Base-by-base conservation (phyloP, 2,888 invertebrate species). In the Lithosia quadra region DNA sequence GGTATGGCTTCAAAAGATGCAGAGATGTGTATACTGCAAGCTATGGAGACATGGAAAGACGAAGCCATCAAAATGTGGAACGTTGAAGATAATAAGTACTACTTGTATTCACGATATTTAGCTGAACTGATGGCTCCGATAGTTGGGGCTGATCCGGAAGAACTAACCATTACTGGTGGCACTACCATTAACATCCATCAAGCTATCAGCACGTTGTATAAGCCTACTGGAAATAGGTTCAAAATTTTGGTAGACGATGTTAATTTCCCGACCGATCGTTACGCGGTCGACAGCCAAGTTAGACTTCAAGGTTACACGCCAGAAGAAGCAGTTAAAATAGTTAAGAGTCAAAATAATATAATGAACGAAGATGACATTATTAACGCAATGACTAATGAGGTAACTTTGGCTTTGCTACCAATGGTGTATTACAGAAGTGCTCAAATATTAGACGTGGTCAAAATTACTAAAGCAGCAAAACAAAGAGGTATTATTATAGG, bases 221-320 rank as follows among this genome's bases (percentile, higher is more conserved):
- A 90, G 69, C 94, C 94, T 1, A 90, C 87, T 3, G 80, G 79
- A 58, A 74, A 81, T 0, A 89, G 80, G 56, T 93, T 90, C 77
- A 94, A 92, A 83, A 92, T 94, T 63, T 71, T 94, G 0, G 89
- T 93, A 0, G 94, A 94, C 53, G 84, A 94, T 63, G 80, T 92
- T 0, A 94, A 94, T 67, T 94, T 94, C 55, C 90, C 94, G 0
- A 92, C 93, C 0, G 93, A 94, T 68, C 85, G 90, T 33, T 94
- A 93, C 69, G 94, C 91, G 8, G 85, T 93, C 0, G 93, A 94
- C 61, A 89, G 93, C 63, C 92, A 92, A 79, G 91, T 94, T 0
- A 85, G 86, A 74, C 71, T 94, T 1, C 90, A 89, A 68, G 93
- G 93, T 0, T 90, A 86, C 39, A 85, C 90, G 0, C 88, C 90